These are phyloP conservation scores for Notothenia coriiceps DNA, from an alignment of 2,113 vertebrate species.

Conservation along the genomic window DNA sequence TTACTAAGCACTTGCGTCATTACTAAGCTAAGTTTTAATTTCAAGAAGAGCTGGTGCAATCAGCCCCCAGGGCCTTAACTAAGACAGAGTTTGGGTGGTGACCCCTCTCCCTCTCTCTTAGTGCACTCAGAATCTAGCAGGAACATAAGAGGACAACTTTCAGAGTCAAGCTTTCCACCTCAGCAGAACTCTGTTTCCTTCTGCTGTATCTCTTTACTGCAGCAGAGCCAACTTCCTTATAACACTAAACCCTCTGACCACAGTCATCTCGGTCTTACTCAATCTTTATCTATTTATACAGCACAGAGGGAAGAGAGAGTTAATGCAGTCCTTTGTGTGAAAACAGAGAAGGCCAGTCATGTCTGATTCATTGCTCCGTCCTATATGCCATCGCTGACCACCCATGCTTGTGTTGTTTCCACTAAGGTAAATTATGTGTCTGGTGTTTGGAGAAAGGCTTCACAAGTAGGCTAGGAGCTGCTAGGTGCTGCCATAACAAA, in stretches of 20 bases:
- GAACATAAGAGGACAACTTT: conserved; percentile 12
- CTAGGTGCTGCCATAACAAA: conserved; percentile 24
- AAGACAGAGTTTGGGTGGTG: not conserved
- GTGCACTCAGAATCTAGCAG: not conserved
- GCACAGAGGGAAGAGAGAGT: conserved; percentile 80
- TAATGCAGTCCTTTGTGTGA: conserved; percentile 69
- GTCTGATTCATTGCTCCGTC: conserved; percentile 48
- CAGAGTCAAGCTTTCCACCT: conserved; percentile 19
- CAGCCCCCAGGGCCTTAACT: not conserved
- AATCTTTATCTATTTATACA: conserved; percentile 84
- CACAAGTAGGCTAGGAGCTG: conserved; percentile 1
- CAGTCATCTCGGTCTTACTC: conserved; percentile 81
- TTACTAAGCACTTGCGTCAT: not conserved
- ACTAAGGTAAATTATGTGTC: conserved; percentile 49
- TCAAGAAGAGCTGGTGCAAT: not conserved
- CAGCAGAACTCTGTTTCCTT: conserved; percentile 48
- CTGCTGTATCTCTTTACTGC: conserved; percentile 52
- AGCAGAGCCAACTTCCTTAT: conserved; percentile 78
- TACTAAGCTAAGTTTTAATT: not conserved
- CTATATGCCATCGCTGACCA: conserved; percentile 51
- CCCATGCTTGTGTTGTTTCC: conserved; percentile 41
- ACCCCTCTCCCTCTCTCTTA: not conserved
- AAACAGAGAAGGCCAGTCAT: conserved; percentile 41
- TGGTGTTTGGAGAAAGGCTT: conserved; percentile 34
- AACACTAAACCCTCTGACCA: conserved; percentile 63